Conservation (phyloP, 2,113 vertebrate genomes). For the Vulpes lagopus region DNA sequence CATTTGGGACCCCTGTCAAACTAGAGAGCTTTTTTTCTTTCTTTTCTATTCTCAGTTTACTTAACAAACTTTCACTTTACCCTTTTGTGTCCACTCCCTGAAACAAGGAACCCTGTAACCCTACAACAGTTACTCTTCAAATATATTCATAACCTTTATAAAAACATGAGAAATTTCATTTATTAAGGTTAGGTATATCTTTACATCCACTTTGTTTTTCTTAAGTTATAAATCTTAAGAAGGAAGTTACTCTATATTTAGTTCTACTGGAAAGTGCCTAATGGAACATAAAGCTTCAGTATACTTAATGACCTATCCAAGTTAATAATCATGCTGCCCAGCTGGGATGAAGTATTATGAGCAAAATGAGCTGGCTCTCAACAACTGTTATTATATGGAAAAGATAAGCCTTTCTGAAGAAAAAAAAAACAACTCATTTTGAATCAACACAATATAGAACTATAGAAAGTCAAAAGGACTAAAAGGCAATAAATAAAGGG, state of each 20-base stretch:
- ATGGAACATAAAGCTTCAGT: not conserved
- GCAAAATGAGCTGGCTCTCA: not conserved
- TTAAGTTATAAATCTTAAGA: not conserved
- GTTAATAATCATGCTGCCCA: not conserved
- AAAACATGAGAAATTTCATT: not conserved
- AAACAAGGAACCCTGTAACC: not conserved
- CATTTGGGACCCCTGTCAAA: not conserved
- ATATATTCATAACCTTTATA: not conserved
- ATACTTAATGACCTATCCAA: not conserved
- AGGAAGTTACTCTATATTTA: not conserved
- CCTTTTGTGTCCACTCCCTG: not conserved
- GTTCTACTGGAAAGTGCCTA: not conserved
- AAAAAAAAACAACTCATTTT: not conserved
- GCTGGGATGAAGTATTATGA: not conserved
- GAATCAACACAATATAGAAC: not conserved
- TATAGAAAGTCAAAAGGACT: not conserved
- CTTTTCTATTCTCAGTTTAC: not conserved
- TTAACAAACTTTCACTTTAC: not conserved
- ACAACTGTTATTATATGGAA: not conserved
- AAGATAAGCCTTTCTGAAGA: not conserved
- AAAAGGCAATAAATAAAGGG: not conserved
- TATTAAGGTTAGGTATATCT: not conserved
- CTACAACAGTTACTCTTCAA: not conserved
- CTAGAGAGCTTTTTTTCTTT: not conserved
- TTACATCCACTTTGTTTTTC: not conserved